phyloP scores from a whole-genome alignment of 2,888 invertebrate species.

The Nomada ruficornis region DNA sequence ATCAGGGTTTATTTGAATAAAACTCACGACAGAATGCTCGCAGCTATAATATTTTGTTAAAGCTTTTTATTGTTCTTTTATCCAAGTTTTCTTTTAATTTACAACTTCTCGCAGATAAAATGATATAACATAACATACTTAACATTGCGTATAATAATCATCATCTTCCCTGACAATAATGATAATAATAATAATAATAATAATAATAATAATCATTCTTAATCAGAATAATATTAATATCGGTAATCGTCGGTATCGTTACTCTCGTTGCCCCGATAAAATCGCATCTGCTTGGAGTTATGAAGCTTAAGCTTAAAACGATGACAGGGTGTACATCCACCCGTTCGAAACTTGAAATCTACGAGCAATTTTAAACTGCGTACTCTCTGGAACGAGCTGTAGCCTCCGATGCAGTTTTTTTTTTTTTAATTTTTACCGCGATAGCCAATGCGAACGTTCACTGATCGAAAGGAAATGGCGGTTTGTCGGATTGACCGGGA shows the following conservation, averaged over 20 bases:
- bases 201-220: constrained; percentile 53
- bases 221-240: constrained; percentile 71
- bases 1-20: too few relatives aligned
- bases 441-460: constrained; percentile 24
- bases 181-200: constrained; percentile 22
- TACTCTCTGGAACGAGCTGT: constrained; percentile 15
- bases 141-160: constrained; percentile 77
- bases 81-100: constrained; percentile 67
- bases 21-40: not conserved
- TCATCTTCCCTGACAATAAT: constrained; percentile 47
- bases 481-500: constrained; percentile 19
- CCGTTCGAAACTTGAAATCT: constrained; percentile 40
- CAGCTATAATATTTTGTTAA: constrained; percentile 38
- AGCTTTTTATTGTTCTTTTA: constrained; percentile 64
- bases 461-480: constrained; percentile 10
- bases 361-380: constrained; percentile 48
- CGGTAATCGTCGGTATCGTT: constrained; percentile 66
- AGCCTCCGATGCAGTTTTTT: not conserved
- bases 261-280: constrained; percentile 46
- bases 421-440: not conserved
- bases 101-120: constrained; percentile 78
- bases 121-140: constrained; percentile 77
- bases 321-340: constrained; percentile 10
- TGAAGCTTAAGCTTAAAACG: constrained; percentile 68
- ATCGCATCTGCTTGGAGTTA: constrained; percentile 65